phyloP scores from a whole-genome alignment of 2,888 invertebrate species.

The Eurytoma californica region DNA sequence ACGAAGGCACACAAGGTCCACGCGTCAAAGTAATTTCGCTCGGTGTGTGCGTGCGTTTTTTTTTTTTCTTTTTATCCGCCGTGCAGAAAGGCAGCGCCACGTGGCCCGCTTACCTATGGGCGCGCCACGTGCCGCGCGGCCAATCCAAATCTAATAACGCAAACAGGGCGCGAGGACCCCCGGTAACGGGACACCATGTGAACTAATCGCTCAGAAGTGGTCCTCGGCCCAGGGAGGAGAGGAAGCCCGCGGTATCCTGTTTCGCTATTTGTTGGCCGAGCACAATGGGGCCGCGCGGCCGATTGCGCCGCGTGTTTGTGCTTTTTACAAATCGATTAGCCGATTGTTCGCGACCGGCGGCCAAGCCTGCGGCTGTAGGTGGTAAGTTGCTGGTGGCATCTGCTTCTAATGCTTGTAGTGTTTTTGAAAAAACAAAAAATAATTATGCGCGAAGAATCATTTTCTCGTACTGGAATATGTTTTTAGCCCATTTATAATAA shows the following conservation, averaged over 20 bases:
- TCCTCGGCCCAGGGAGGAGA: slow-evolving; percentile 53
- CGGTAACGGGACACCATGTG: slow-evolving; percentile 73
- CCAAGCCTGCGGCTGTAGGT: too few species aligned
- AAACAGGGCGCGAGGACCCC: slow-evolving; percentile 66
- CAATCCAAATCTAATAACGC: slow-evolving; percentile 75
- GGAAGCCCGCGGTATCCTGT: slow-evolving; percentile 61
- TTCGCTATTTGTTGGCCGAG: slow-evolving; percentile 65
- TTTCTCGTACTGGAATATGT: too few species aligned
- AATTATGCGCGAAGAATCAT: too few species aligned
- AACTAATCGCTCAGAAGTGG: slow-evolving; percentile 73
- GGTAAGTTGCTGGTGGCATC: too few species aligned
- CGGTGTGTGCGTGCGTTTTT: background rate
- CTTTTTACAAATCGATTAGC: slow-evolving; percentile 39
- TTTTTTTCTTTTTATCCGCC: background rate
- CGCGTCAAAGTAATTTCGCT: slow-evolving; percentile 51
- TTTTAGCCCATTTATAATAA: too few species aligned
- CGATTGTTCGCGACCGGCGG: slow-evolving; percentile 4
- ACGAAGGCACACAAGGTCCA: slow-evolving; percentile 37
- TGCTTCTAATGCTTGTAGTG: too few species aligned
- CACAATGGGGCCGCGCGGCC: background rate
- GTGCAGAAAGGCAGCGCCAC: slow-evolving; percentile 36
- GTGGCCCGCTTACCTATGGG: slow-evolving; percentile 30
- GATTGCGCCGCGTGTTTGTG: slow-evolving; percentile 10
- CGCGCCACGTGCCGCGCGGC: slow-evolving; percentile 65
- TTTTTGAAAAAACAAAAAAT: too few species aligned